A percentile compares a stretch with the other conserved stretches of the same genome.
Evolutionary conservation across 2,113 vertebrate genomes (phyloP).

Genomic region (human): GRCh38 chr2:25364501-25365000

Average conservation of each 20-base stretch:
- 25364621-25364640: neutral
- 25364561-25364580: neutral
- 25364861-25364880: neutral
- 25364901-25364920: neutral
- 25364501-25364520: neutral
- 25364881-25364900: neutral
- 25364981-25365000: neutral
- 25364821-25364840: neutral
- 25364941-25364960: neutral
- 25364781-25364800: neutral
- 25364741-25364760: neutral
- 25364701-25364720: neutral
- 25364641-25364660: neutral
- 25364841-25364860: neutral
- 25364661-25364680: neutral
- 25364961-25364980: neutral
- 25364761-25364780: neutral
- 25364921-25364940: neutral
- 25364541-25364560: neutral
- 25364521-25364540: neutral
- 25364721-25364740: neutral
- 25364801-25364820: neutral
- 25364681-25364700: neutral
- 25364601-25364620: neutral
- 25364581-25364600: neutral